Conservation (phyloP, 2,113 vertebrate genomes). For the Pogona vitticeps region DNA sequence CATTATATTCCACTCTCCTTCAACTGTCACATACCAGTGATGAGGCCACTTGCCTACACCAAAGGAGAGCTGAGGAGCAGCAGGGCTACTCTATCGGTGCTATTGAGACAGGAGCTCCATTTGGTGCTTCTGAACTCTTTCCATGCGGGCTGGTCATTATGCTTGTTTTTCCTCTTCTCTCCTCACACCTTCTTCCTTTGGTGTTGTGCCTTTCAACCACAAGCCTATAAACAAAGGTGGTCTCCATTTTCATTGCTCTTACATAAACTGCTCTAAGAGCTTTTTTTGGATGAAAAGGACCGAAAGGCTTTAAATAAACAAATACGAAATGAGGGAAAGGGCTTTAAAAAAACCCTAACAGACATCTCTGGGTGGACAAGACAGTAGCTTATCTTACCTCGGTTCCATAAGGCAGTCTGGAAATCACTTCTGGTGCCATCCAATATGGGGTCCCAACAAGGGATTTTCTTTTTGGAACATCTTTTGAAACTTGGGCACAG, state of each 20-base stretch:
- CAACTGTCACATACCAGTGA: neutral
- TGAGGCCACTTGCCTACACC: neutral
- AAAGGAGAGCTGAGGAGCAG: neutral
- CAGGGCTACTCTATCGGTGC: neutral
- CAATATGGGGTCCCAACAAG: constrained; percentile 96
- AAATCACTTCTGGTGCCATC: constrained; percentile 99
- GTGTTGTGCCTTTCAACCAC: neutral
- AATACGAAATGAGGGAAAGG: neutral
- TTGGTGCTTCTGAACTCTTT: neutral
- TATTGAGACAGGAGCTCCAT: neutral
- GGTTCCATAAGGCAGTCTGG: constrained; percentile 94
- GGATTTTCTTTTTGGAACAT: constrained; percentile 97
- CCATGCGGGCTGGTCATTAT: neutral
- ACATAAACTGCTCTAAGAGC: neutral
- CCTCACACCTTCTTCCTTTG: neutral
- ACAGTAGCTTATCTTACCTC: constrained; percentile 77
- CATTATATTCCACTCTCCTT: neutral
- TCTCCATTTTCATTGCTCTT: neutral
- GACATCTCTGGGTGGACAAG: neutral
- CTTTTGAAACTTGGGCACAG: constrained; percentile 98
- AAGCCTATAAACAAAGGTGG: neutral
- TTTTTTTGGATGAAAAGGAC: neutral
- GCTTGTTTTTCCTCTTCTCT: neutral
- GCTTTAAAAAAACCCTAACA: neutral
- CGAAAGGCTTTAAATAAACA: neutral